phyloP scores from a whole-genome alignment of 2,797 vertebrate genomes.

The Eurystomus glaucurus region DNA sequence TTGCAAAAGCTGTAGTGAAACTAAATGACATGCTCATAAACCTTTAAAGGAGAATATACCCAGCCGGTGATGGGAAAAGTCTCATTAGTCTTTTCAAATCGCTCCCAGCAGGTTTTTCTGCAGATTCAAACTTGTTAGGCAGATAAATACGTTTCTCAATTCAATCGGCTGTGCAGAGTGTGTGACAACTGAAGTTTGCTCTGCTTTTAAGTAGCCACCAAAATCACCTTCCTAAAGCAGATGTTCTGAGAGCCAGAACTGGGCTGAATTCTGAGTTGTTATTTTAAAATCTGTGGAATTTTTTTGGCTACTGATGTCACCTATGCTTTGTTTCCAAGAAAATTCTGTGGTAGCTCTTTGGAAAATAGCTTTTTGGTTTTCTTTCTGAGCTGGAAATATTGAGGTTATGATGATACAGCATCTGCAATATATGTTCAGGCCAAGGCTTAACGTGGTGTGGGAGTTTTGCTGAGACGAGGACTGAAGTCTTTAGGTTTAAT shows the following conservation, averaged over 20 bases:
- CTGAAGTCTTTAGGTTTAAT: neutral
- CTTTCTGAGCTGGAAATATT: neutral
- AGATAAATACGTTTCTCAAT: conserved; percentile 42
- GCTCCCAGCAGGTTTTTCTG: conserved; percentile 65
- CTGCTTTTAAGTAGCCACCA: neutral
- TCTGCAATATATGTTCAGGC: neutral
- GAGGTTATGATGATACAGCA: neutral
- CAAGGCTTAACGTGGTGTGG: neutral
- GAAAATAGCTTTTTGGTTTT: neutral
- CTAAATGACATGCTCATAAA: conserved; percentile 62
- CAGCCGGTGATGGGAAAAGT: neutral
- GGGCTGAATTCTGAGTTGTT: neutral
- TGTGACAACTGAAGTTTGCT: conserved; percentile 13
- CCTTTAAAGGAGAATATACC: conserved; percentile 49
- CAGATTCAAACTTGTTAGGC: conserved; percentile 54
- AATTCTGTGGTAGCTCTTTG: neutral
- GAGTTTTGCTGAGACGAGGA: neutral
- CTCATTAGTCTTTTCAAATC: conserved; percentile 71
- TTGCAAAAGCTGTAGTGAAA: conserved; percentile 67
- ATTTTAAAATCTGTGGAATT: neutral
- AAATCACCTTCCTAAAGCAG: neutral
- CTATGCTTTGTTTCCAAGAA: neutral
- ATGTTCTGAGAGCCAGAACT: neutral
- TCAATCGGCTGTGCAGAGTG: neutral
- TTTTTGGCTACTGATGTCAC: neutral